These are phyloP conservation scores for Pissodes strobi DNA, from an alignment of 1,140 invertebrate species.

Conservation along the genomic window DNA sequence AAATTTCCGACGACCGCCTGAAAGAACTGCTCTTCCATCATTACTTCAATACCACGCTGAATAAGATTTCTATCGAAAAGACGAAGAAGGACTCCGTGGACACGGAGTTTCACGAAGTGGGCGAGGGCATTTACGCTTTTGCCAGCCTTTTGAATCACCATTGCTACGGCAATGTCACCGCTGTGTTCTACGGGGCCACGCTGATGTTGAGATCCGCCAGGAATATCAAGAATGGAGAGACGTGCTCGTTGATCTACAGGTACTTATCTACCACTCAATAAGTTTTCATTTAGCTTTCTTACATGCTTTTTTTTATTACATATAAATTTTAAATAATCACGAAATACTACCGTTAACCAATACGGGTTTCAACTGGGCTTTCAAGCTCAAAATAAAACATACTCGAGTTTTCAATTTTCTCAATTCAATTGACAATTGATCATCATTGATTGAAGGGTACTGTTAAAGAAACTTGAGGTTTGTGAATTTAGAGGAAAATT, in stretches of 20 bases:
- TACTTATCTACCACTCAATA: too few relatives aligned
- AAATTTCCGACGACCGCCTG: constrained; percentile 15
- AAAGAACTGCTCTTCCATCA: constrained; percentile 30
- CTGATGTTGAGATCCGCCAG: constrained; percentile 17
- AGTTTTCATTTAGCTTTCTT: too few relatives aligned
- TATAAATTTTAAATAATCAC: too few relatives aligned
- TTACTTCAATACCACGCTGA: constrained; percentile 23
- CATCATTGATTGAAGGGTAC: too few relatives aligned
- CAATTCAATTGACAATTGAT: too few relatives aligned
- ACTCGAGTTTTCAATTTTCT: too few relatives aligned
- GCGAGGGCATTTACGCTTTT: constrained; percentile 26
- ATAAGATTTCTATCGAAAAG: constrained; percentile 19
- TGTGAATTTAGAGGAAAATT: too few relatives aligned
- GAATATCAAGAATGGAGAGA: constrained; percentile 25
- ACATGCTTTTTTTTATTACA: too few relatives aligned
- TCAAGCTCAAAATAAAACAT: too few relatives aligned
- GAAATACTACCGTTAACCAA: too few relatives aligned
- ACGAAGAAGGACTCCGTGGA: constrained; percentile 26
- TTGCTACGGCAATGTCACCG: constrained; percentile 22
- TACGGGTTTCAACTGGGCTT: too few relatives aligned
- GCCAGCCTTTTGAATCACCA: constrained; percentile 23
- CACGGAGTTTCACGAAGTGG: constrained; percentile 29
- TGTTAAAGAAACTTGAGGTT: too few relatives aligned
- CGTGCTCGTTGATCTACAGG: constrained; percentile 22
- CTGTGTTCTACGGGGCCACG: constrained; percentile 12